phyloP scores from a whole-genome alignment of 1,140 invertebrate species.

The Drosophila quadrilineata region DNA sequence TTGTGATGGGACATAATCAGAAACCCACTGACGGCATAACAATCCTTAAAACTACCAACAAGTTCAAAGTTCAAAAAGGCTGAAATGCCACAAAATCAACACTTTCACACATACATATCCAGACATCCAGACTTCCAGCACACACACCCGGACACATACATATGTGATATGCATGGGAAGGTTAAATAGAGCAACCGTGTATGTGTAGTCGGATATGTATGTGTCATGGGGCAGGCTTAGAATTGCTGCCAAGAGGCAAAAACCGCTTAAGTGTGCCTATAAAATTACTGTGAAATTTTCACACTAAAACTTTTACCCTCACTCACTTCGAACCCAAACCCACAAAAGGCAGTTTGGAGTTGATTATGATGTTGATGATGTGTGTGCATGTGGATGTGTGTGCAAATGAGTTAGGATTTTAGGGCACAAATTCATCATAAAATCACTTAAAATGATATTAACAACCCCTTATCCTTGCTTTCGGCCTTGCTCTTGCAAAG shows the following conservation, averaged over 20 bases:
- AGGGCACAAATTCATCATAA: constrained; percentile 78
- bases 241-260: constrained; percentile 70
- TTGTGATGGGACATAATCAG: constrained; percentile 40
- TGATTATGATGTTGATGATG: constrained; percentile 51
- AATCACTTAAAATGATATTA: constrained; percentile 78
- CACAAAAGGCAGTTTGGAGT: constrained; percentile 37
- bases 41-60: constrained; percentile 41
- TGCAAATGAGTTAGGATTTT: constrained; percentile 71
- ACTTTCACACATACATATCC: constrained; percentile 26
- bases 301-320: constrained; percentile 72
- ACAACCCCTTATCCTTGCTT: constrained; percentile 49
- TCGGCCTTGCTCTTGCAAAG: not conserved
- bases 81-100: constrained; percentile 76
- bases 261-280: constrained; percentile 75
- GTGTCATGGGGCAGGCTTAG: constrained; percentile 35
- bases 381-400: constrained; percentile 24
- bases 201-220: not conserved
- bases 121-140: no score
- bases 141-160: constrained; percentile 12
- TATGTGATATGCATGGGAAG: constrained; percentile 15
- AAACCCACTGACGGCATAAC: constrained; percentile 18
- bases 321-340: constrained; percentile 15
- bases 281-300: constrained; percentile 76
- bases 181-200: constrained; percentile 9
- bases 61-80: constrained; percentile 76